Conservation (phyloP, 2,888 invertebrate genomes). For the Ernsta delagoae region DNA sequence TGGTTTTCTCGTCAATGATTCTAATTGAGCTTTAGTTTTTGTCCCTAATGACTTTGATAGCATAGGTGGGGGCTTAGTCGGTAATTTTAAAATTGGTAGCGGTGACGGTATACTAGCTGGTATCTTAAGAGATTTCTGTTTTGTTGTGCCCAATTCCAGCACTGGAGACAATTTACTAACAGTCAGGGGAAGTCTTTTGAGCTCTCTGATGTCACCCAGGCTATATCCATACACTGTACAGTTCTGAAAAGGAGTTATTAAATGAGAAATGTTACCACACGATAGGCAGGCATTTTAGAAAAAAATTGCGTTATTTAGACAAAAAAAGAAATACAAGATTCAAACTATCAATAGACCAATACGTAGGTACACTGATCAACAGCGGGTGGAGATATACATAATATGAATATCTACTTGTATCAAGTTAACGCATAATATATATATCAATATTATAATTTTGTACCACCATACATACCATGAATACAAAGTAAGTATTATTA, state of each 20-base stretch:
- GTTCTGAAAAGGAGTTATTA: background rate
- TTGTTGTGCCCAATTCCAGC: slow-evolving; percentile 60
- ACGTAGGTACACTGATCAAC: too few relatives aligned
- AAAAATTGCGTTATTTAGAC: too few relatives aligned
- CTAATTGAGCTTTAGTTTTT: slow-evolving; percentile 46
- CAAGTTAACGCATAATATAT: too few relatives aligned
- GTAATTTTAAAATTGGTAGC: slow-evolving; percentile 41
- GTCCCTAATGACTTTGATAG: slow-evolving; percentile 20
- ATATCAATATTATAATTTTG: too few relatives aligned
- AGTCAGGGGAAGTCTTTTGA: slow-evolving; percentile 53
- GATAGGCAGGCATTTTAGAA: too few relatives aligned
- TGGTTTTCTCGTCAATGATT: slow-evolving; percentile 34
- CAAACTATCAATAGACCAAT: too few relatives aligned
- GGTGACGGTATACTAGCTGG: slow-evolving; percentile 37
- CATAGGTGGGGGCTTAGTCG: slow-evolving; percentile 42
- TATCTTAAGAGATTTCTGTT: slow-evolving; percentile 40
- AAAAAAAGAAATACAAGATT: too few relatives aligned
- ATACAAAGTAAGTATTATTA: too few relatives aligned
- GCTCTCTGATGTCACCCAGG: slow-evolving; percentile 58
- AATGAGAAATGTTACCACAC: background rate
- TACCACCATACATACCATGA: too few relatives aligned
- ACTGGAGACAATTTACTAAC: slow-evolving; percentile 54
- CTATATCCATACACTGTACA: slow-evolving; percentile 42
- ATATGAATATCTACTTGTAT: too few relatives aligned
- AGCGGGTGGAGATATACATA: too few relatives aligned